phyloP scores from a whole-genome alignment of 2,113 vertebrate genomes.

The Embiotoca jacksoni region DNA sequence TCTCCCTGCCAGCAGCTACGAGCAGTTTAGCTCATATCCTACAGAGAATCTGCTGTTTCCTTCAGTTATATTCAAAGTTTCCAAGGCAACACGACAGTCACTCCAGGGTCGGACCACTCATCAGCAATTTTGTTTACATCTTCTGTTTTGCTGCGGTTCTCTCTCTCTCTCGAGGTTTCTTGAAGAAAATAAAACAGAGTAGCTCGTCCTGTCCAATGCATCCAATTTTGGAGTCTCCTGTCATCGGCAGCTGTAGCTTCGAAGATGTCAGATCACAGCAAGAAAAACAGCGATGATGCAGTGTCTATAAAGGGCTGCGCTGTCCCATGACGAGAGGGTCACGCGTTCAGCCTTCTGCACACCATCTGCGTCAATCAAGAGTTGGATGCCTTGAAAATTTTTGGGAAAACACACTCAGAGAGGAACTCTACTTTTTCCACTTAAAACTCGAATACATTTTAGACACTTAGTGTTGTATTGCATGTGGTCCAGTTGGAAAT shows the following conservation, averaged over 20 bases:
- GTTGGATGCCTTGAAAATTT: not conserved
- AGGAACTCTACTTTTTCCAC: not conserved
- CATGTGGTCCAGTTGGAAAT: not conserved
- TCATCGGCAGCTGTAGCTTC: constrained; percentile 10
- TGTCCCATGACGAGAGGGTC: not conserved
- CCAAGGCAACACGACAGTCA: not conserved
- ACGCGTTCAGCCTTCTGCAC: not conserved
- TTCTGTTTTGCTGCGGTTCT: constrained; percentile 1
- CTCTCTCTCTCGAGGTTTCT: not conserved
- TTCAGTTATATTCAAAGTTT: not conserved
- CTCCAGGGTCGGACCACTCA: constrained; percentile 7
- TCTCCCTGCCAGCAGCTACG: not conserved
- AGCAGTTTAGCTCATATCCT: constrained; percentile 14
- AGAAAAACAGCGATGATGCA: not conserved
- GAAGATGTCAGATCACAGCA: constrained; percentile 4
- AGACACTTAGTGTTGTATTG: not conserved
- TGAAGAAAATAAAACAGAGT: not conserved
- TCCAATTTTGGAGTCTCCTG: not conserved
- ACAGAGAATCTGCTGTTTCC: constrained; percentile 16
- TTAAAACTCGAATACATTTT: not conserved
- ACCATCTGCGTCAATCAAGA: constrained; percentile 10
- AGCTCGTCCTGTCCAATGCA: not conserved
- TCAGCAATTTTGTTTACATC: constrained; percentile 10
- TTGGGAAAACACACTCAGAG: not conserved
- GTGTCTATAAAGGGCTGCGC: not conserved